These are phyloP conservation scores for Perca fluviatilis DNA, from an alignment of 2,113 vertebrate genomes.

Conservation along the genomic window DNA sequence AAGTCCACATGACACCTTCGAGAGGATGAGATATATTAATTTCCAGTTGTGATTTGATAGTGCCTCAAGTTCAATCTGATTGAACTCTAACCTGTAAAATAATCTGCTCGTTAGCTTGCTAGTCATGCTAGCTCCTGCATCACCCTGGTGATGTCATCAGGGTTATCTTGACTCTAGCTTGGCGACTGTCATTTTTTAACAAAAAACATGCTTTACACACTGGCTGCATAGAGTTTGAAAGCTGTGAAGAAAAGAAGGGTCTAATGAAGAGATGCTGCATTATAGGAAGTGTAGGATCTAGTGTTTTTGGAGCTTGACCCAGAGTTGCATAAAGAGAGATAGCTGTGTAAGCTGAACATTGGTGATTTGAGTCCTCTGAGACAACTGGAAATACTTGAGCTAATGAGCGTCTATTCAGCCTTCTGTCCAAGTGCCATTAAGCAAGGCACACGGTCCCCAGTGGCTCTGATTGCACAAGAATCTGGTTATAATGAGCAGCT, in stretches of 20 bases:
- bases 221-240: no score
- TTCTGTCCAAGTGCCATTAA: conserved; percentile 12
- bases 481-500: conserved; percentile 42
- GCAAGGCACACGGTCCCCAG: conserved; percentile 28
- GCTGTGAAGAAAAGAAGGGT: neutral
- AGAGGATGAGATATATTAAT: neutral
- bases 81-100: neutral
- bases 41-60: neutral
- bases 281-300: neutral
- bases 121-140: neutral
- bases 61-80: neutral
- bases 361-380: neutral
- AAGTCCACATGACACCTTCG: neutral
- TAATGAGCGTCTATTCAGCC: conserved; percentile 12
- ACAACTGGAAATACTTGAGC: neutral
- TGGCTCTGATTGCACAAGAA: conserved; percentile 13
- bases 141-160: no score
- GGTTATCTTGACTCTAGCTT: neutral
- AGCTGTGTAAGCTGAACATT: neutral
- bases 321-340: neutral
- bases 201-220: neutral
- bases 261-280: conserved; percentile 1
- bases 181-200: neutral
- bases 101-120: neutral
- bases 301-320: neutral